A percentile compares a stretch with the other conserved stretches of the same genome.
These are phyloP conservation scores for Apteryx owenii DNA, from an alignment of 2,113 vertebrate species.

Conservation along the genomic window DNA sequence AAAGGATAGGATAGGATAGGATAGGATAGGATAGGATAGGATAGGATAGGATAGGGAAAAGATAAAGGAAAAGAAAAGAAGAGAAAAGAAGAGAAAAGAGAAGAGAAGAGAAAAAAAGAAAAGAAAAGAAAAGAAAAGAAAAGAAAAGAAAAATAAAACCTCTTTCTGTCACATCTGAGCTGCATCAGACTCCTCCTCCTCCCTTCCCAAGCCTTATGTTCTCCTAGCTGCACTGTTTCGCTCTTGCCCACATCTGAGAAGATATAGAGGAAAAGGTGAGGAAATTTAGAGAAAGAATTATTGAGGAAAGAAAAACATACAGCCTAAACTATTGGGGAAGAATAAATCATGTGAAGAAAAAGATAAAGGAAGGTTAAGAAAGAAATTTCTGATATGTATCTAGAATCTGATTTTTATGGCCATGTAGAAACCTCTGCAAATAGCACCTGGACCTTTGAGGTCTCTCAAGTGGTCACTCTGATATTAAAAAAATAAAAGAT, in stretches of 20 bases:
- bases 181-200: neutral
- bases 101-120: too few species aligned
- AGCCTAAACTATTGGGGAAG: neutral
- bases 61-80: too few species aligned
- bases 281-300: neutral
- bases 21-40: too few species aligned
- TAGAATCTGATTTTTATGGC: neutral
- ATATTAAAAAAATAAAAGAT: slow-evolving; percentile 1
- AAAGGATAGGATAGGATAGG: too few species aligned
- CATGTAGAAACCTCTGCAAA: neutral
- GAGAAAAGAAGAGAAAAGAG: too few species aligned
- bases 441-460: neutral
- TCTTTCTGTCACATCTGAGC: neutral
- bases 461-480: slow-evolving; percentile 16
- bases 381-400: neutral
- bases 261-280: neutral
- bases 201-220: neutral
- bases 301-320: neutral
- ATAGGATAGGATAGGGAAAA: too few species aligned
- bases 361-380: neutral
- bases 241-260: neutral
- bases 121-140: too few species aligned
- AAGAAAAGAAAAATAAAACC: neutral
- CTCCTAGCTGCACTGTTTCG: neutral
- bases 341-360: neutral